These are phyloP conservation scores for Glyphotaelius pellucidus DNA, from an alignment of 2,888 invertebrate genomes.

Conservation along the genomic window DNA sequence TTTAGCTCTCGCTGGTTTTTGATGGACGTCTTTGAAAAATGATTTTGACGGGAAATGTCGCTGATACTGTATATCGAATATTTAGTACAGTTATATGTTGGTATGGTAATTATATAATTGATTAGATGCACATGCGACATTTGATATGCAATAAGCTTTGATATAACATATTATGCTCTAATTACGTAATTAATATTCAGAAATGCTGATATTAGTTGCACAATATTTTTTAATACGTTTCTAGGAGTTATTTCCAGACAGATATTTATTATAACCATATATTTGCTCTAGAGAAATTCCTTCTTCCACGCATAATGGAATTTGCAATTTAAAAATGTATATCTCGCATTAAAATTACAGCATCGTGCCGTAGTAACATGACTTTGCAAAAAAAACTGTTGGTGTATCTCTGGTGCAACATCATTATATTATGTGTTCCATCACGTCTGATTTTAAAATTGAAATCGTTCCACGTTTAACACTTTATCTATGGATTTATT, in stretches of 20 bases:
- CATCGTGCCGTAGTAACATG: neutral
- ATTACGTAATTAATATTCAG: neutral
- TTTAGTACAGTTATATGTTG: neutral
- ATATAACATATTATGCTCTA: neutral
- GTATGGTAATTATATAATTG: neutral
- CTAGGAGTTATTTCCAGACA: neutral
- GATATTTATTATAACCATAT: neutral
- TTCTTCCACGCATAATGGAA: neutral
- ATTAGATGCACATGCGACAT: neutral
- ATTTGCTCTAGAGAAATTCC: neutral
- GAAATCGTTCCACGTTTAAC: neutral
- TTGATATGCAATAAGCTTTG: neutral
- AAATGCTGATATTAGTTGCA: neutral
- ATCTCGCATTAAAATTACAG: neutral
- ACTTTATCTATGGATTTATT: neutral
- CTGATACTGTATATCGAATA: neutral
- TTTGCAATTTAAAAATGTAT: neutral
- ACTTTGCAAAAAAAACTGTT: neutral
- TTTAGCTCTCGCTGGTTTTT: neutral
- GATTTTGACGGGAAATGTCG: neutral
- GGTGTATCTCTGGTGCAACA: neutral
- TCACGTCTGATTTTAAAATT: neutral
- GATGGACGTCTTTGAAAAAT: neutral
- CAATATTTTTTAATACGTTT: neutral
- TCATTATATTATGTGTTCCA: neutral